Conservation (phyloP, 92 coral and sea anemone species). For the Phenganax marumi region DNA sequence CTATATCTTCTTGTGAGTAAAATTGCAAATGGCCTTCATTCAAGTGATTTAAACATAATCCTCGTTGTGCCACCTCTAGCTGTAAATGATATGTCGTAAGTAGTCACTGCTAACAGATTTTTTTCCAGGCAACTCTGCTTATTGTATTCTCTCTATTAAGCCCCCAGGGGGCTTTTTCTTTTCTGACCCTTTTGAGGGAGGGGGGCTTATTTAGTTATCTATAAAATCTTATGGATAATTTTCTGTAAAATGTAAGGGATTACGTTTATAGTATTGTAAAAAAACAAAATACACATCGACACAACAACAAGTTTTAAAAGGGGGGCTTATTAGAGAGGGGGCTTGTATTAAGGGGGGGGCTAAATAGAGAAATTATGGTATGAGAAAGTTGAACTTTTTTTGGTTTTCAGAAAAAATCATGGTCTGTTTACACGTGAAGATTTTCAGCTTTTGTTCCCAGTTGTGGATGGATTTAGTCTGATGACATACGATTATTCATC, state of each 20-base stretch:
- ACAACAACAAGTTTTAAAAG: no score
- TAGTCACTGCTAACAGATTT: neutral
- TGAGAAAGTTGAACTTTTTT: neutral
- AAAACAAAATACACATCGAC: no score
- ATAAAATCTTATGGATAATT: no score
- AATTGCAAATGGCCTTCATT: conserved; percentile 79
- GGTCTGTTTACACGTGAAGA: conserved; percentile 79
- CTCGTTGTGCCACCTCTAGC: conserved; percentile 88
- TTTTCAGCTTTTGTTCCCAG: conserved; percentile 87
- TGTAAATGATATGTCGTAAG: conserved; percentile 60
- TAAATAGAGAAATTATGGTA: neutral
- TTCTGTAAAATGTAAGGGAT: no score
- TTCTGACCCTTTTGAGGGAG: no score
- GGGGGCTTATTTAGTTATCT: no score
- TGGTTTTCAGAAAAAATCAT: conserved; percentile 53
- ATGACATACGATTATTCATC: conserved; percentile 95
- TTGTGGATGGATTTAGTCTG: conserved; percentile 90
- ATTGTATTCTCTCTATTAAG: no score
- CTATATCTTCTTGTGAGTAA: conserved; percentile 88
- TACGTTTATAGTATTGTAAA: no score
- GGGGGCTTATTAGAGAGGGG: no score
- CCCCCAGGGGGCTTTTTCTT: no score
- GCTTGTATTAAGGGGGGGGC: no score
- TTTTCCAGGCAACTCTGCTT: neutral
- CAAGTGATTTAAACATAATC: conserved; percentile 70